These are phyloP conservation scores for Cantharis flavilabris DNA, from an alignment of 2,888 invertebrate genomes.

Conservation along the genomic window DNA sequence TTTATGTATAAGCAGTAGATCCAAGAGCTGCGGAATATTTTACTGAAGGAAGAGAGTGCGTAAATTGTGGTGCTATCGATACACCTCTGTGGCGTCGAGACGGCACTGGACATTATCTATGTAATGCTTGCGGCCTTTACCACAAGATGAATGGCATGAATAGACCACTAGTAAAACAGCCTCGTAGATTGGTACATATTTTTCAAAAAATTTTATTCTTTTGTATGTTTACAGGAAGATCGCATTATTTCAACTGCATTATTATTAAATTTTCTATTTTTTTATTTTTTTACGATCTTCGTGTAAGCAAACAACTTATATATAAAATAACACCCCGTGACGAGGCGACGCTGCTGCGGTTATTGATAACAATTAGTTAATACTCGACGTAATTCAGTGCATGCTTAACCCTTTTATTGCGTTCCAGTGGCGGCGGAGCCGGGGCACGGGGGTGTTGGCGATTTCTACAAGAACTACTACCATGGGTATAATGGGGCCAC, in stretches of 20 bases:
- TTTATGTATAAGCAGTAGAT: conserved; percentile 42
- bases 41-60: conserved; percentile 93
- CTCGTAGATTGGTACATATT: conserved; percentile 80
- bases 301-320: conserved; percentile 21
- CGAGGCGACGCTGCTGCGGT: conserved; percentile 56
- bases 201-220: conserved; percentile 15
- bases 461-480: conserved; percentile 80
- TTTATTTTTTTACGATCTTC: conserved; percentile 10
- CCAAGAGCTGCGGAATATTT: conserved; percentile 55
- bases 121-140: conserved; percentile 99
- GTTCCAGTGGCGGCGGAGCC: conserved; percentile 84
- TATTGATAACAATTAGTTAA: conserved; percentile 8
- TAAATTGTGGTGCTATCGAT: conserved; percentile 94
- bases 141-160: conserved; percentile 96
- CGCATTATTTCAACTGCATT: background rate
- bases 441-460: conserved; percentile 79
- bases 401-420: conserved; percentile 44
- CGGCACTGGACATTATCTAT: conserved; percentile 98
- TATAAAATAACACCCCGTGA: conserved; percentile 52
- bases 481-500: conserved; percentile 70
- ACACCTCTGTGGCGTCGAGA: conserved; percentile 99
- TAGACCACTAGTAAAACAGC: conserved; percentile 88
- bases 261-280: too few relatives aligned
- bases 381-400: conserved; percentile 24
- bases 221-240: conserved; percentile 21